Evolutionary conservation across 2,888 invertebrate species (phyloP).

Genomic region (Aspidiotus rigidus): DNA sequence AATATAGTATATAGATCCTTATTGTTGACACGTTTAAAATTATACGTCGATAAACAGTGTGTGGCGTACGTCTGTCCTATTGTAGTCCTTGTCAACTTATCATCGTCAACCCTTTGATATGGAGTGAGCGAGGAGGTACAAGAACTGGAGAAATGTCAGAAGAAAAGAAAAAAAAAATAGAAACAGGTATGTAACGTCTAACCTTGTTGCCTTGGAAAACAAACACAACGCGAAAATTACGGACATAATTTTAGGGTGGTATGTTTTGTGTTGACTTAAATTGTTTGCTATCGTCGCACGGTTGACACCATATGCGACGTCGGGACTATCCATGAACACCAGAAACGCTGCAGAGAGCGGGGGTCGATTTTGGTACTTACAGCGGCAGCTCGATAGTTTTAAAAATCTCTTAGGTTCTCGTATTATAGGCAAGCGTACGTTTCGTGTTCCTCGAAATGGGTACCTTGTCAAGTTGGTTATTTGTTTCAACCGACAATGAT

Average conservation of each 20-base stretch:
- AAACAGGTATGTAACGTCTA: not conserved
- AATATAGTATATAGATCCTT: too few relatives aligned
- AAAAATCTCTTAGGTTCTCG: conserved; percentile 24
- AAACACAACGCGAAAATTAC: conserved; percentile 27
- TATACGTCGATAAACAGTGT: too few relatives aligned
- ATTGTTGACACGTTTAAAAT: too few relatives aligned
- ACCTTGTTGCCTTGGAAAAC: conserved; percentile 8
- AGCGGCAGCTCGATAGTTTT: not conserved
- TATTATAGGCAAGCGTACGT: conserved; percentile 2
- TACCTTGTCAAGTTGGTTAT: conserved; percentile 27
- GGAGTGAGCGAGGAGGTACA: not conserved
- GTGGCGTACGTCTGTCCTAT: too few relatives aligned
- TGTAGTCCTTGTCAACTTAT: conserved; percentile 11
- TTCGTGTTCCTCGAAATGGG: conserved; percentile 9
- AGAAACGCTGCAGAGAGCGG: not conserved
- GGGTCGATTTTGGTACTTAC: not conserved
- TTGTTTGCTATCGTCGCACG: conserved; percentile 26
- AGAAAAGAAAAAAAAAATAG: not conserved
- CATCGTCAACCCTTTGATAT: not conserved
- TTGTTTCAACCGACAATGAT: conserved; percentile 29
- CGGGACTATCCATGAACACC: conserved; percentile 8
- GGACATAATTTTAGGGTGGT: conserved; percentile 26
- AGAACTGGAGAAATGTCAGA: too few relatives aligned
- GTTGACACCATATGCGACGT: conserved; percentile 27
- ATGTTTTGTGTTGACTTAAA: conserved; percentile 28